Base-by-base conservation (phyloP, 2,797 vertebrate species). In the Ambastaia sidthimunki region DNA sequence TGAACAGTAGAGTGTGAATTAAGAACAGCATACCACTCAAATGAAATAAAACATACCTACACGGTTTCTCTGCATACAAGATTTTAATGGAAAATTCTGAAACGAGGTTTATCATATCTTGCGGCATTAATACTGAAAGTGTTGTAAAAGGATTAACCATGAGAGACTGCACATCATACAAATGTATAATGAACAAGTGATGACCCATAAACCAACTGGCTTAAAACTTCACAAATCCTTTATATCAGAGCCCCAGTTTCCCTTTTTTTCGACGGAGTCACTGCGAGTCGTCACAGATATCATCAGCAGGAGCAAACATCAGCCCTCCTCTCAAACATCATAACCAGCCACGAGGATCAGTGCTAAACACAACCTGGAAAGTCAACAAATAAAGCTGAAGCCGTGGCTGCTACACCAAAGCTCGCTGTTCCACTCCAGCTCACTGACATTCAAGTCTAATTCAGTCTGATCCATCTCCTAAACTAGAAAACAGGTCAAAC, bases 201-300 rank as follows among this genome's bases (percentile, higher is more conserved):
- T 37, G 31, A 71, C 12, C 19, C 4, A 9, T 62, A 18, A 71
- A 66, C 25, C 54, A 54, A 63, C 7, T 0, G 57, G 70, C 47
- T 31, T 65, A 37, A 59, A 19, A 76, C 44, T 23, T 44, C 31
- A 50, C 57, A 54, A 28, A 54, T 71, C 66, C 68, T 66, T 80
- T 21, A 80, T 50, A 63, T 50, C 59, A 59, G 47, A 54, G 31
- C 44, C 37, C 15, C 21, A 15, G 65, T 31, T 90, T 91, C 92
- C 92, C 93, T 85, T 91, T 89, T 15, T 37, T 6, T 92, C 92
- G 91, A 93, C 92, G 80, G 89, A 93, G 91, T 90, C 87, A 90
- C 92, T 90, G 91, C 88, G 90, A 90, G 91, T 89, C 83, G 86
- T 84, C 57, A 72, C 34, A 84, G 82, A 88, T 88, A 90, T 89